Evolutionary conservation across 2,888 invertebrate genomes (phyloP).

Genomic region (Pammene aurita): DNA sequence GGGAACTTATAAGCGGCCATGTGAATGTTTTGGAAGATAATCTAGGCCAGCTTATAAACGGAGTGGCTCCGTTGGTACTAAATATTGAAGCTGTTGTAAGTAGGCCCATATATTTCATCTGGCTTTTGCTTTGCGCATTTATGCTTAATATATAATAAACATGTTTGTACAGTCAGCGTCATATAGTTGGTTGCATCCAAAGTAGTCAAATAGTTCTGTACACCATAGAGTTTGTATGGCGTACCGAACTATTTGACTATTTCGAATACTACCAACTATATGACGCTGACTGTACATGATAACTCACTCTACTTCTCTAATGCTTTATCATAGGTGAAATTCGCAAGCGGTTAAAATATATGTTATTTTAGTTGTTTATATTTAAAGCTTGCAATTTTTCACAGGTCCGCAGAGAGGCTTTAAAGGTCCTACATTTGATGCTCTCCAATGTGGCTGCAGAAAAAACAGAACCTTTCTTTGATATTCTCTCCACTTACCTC

Average conservation of each 20-base stretch:
- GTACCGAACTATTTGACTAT: too few species aligned
- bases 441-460: constrained; percentile 68
- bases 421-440: constrained; percentile 82
- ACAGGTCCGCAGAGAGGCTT: constrained; percentile 81
- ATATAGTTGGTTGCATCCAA: too few species aligned
- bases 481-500: constrained; percentile 89
- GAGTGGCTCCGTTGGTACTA: constrained; percentile 86
- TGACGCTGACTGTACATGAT: too few species aligned
- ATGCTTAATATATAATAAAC: too few species aligned
- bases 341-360: too few species aligned
- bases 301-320: too few species aligned
- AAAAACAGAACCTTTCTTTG: constrained; percentile 88
- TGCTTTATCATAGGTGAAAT: too few species aligned
- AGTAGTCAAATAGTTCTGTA: too few species aligned
- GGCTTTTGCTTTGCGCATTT: neutral
- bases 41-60: constrained; percentile 87
- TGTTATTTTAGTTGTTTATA: neutral
- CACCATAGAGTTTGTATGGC: too few species aligned
- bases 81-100: constrained; percentile 87
- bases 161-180: too few species aligned
- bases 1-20: constrained; percentile 74
- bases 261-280: too few species aligned
- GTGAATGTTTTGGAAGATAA: constrained; percentile 78
- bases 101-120: constrained; percentile 38
- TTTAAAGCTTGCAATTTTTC: constrained; percentile 44